Evolutionary conservation across 2,888 invertebrate genomes (phyloP), one percentile per base, ranked within the genome.

Genomic region (Phalangium opilio): DNA sequence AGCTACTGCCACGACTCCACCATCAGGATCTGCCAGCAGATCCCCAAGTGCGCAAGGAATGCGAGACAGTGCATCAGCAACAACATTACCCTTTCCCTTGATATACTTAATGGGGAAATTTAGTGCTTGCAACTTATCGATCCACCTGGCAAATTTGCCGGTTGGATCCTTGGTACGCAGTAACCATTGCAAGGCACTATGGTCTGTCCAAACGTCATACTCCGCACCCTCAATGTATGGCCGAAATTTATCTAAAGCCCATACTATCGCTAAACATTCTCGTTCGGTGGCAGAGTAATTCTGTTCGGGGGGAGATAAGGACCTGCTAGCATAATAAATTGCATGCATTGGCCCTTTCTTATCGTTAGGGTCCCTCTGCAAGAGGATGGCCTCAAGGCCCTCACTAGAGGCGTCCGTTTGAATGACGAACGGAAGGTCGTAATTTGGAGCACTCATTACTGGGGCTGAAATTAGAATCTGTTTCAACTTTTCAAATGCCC

Each of bases 151-250:
- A 0, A 72, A 51, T 33, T 69, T 50, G 10, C 67, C 67, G n/a
- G 61, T 58, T 0, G 64, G 63, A 7, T 67, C 59, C 50, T 67
- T 66, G 4, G 67, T 34, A 0, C 58, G 55, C 50, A 66, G 51
- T 7, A 72, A 51, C 66, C 68, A 72, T 61, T 66, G 64, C 33
- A 73, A 56, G 0, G 70, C 65, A 48, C 67, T 63, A 47, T 70
- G 71, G 48, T 71, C 71, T 0, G 67, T 68, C 4, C 61, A 50
- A 0, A 70, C 56, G 1, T 52, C 52, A 15, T 68, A 64, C 1
- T 54, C 41, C 4, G 58, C 33, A 1, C 64, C 62, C 44, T 66
- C 64, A 0, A 71, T 52, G 49, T 66, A 71, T 1, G 62, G 62
- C 18, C 64, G 48, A 49, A 66, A 69, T 49, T 67, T 66, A 11